These are phyloP conservation scores for Syngnathus scovelli DNA, from an alignment of 2,113 vertebrate genomes.

Conservation along the genomic window DNA sequence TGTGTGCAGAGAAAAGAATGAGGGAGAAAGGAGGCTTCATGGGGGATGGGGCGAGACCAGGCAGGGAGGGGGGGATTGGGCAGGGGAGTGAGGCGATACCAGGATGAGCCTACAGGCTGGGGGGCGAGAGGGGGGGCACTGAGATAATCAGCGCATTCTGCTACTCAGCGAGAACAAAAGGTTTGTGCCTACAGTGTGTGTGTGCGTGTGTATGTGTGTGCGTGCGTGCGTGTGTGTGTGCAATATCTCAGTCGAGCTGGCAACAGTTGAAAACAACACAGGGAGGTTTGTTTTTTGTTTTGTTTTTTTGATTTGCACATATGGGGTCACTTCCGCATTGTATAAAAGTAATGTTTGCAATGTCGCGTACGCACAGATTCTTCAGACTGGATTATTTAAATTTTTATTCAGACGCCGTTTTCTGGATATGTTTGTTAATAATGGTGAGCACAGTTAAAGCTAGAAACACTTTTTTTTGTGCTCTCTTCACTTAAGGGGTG, in stretches of 20 bases:
- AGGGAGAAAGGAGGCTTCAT: background rate
- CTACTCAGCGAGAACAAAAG: conserved; percentile 59
- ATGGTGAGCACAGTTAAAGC: no score
- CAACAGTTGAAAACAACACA: conserved; percentile 27
- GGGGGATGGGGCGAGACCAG: conserved; percentile 29
- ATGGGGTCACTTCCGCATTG: no score
- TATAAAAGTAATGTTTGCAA: no score
- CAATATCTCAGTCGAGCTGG: conserved; percentile 30
- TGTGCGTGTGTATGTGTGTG: conserved; percentile 27
- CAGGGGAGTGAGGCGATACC: background rate
- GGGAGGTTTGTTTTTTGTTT: conserved; percentile 27
- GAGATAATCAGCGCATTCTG: conserved; percentile 64
- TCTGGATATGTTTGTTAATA: no score
- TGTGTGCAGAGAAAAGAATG: background rate
- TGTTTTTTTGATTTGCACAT: no score
- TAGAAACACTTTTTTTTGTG: background rate
- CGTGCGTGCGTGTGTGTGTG: conserved; percentile 11
- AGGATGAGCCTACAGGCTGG: background rate
- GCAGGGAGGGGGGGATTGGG: background rate
- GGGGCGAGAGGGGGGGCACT: conserved; percentile 15
- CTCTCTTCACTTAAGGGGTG: conserved; percentile 74
- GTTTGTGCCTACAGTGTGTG: conserved; percentile 21
- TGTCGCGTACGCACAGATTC: no score
- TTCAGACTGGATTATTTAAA: no score
- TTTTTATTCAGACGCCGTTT: no score